phyloP scores from a whole-genome alignment of 2,888 invertebrate species.

The Bombyx huttoni region DNA sequence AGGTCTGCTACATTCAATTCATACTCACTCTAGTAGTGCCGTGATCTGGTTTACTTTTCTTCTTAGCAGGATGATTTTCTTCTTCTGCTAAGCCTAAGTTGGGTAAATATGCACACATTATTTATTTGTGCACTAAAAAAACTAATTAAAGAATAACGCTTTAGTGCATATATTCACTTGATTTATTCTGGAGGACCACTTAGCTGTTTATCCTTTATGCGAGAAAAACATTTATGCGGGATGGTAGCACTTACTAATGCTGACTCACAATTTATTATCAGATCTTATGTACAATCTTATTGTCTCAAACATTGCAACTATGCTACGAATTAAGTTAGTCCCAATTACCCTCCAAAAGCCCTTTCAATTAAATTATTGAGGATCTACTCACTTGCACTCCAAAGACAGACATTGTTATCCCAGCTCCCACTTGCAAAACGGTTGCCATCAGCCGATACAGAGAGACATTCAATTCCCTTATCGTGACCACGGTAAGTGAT shows the following conservation, averaged over 20 bases:
- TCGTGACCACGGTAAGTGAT: constrained; percentile 92
- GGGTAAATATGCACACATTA: background rate
- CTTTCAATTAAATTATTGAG: background rate
- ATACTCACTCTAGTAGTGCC: constrained; percentile 71
- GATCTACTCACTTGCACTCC: constrained; percentile 79
- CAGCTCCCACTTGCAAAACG: constrained; percentile 88
- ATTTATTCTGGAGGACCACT: too few species aligned
- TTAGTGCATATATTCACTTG: too few species aligned
- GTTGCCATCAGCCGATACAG: constrained; percentile 77
- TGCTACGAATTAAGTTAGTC: background rate
- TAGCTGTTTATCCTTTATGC: too few species aligned
- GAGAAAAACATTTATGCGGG: too few species aligned
- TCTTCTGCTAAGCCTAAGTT: constrained; percentile 64
- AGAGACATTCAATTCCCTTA: constrained; percentile 90
- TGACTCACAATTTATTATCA: too few species aligned
- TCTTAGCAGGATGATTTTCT: constrained; percentile 72
- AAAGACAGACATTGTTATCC: constrained; percentile 93
- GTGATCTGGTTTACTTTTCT: constrained; percentile 71
- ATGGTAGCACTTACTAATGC: too few species aligned
- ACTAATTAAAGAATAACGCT: background rate
- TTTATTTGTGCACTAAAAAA: background rate
- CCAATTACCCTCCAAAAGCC: background rate
- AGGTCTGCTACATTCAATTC: too few species aligned
- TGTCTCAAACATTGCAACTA: too few species aligned
- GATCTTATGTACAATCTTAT: too few species aligned